Evolutionary conservation across 2,888 invertebrate species (phyloP), one percentile per base, ranked within the genome.

Genomic region (Hermaeophaga mercurialis): DNA sequence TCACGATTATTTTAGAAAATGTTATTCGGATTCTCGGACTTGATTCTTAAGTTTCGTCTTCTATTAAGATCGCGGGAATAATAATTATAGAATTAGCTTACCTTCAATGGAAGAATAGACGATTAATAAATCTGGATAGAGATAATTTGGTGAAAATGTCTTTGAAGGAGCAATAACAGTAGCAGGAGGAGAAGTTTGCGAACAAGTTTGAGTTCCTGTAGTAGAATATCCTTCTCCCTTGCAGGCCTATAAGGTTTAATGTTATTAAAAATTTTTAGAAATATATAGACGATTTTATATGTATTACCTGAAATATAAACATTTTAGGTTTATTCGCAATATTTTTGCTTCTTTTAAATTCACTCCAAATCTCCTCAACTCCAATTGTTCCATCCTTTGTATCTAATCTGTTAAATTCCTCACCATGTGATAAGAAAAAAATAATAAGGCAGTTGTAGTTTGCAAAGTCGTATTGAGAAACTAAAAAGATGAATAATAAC

Each of bases 251-350:
- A 70, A 69, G 54, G 33, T 22, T 22, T 5, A 22, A 22, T 22
- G 9, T 8, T 47, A 11, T 41, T 18, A 12, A 38, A 43, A 38
- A 38, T 14, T 36, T 15, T 36, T 36, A n/a, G n/a, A n/a, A n/a
- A n/a, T n/a, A n/a, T n/a, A n/a, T n/a, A n/a, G n/a, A n/a, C n/a
- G n/a, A n/a, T n/a, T n/a, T n/a, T n/a, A n/a, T n/a, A n/a, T 39
- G 9, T 14, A 34, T 66, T 64, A 74, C 75, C 68, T 75, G 74
- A 59, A 75, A 70, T 12, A 75, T 60, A 22, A 75, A 75, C 66
- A 75, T 68, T 65, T 76, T 75, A 1, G 75, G 75, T 59, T 73
- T 75, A 44, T 67, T 48, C n/a, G 61, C 39, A 19, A 75, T 61
- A 31, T 61, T 56, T 50, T 54, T 22, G 41, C 68, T 69, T 3